Evolutionary conservation across 2,888 invertebrate species (phyloP), one percentile per base, ranked within the genome.

Genomic region (Temnothorax ravouxi): DNA sequence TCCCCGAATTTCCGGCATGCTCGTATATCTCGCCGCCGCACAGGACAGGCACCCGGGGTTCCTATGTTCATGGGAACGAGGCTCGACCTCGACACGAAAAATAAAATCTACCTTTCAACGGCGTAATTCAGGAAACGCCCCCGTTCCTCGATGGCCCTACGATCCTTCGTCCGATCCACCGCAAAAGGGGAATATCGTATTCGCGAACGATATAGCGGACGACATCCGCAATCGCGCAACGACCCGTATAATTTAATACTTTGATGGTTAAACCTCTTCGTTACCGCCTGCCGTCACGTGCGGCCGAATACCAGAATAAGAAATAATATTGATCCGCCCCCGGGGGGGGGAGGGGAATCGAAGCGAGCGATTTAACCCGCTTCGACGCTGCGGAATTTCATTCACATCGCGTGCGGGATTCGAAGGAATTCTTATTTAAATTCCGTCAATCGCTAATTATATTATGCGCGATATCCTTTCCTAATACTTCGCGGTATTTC

Each of bases 1-100:
- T 71, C 56, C 79, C 66, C 71, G 79, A 79, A 79, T 79, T 79
- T 79, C 72, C 79, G 71, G 44, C 71, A 34, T 47, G 79, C 79
- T 79, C 79, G 59, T 79, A 79, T 71, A 79, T 79, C 71, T 79
- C 47, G 54, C n/a, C 25, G n/a, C 50, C 50, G 52, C 44, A 67
- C 44, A 67, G 41, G 15, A 64, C 77, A 15, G 41, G 44, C 29
- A 29, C 18, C 15, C n/a, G 38, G 29, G 59, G 38, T 38, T 59
- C 47, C 47, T 44, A 59, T 21, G 25, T 71, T 34, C 59, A 25
- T 29, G 38, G 56, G 18, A 25, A 41, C 38, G 34, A 47, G 44
- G n/a, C 11, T 50, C 50, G 34, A 34, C 3, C 66, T 18, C 41
- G 29, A 21, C 34, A 11, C 52, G 18, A 34, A 71, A 79, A 79